phyloP scores from a whole-genome alignment of 2,797 vertebrate genomes.

The Pogonophryne albipinna region DNA sequence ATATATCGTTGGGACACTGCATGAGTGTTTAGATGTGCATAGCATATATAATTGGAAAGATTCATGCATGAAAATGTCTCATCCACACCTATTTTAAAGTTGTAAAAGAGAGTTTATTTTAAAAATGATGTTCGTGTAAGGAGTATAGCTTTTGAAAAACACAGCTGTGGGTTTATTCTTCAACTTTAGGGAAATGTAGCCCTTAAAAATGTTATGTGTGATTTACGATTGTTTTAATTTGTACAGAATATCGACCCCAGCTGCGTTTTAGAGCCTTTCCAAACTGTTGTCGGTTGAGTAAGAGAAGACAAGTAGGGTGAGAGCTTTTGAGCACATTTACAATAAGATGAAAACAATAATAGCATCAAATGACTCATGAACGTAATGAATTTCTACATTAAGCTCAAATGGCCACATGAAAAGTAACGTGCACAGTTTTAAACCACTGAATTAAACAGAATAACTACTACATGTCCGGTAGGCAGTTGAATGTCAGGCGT shows the following conservation, averaged over 20 bases:
- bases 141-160: neutral
- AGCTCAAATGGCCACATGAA: conserved; percentile 2
- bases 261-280: conserved; percentile 10
- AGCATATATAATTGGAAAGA: neutral
- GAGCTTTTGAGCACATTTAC: conserved; percentile 14
- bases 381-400: neutral
- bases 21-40: neutral
- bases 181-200: no score
- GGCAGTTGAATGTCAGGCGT: neutral
- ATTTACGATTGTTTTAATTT: neutral
- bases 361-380: conserved; percentile 10
- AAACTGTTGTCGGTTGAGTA: neutral
- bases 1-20: neutral
- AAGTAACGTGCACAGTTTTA: neutral
- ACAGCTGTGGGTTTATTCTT: neutral
- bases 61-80: neutral
- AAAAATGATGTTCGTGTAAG: neutral
- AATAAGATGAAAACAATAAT: conserved; percentile 2
- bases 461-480: neutral
- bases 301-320: neutral
- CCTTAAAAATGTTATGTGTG: neutral
- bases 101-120: no score
- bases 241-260: conserved; percentile 7
- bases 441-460: conserved; percentile 8
- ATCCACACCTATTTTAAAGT: neutral